Evolutionary conservation across 2,888 invertebrate species (phyloP), one percentile per base, ranked within the genome.

Genomic region (Drosophila neonasuta): DNA sequence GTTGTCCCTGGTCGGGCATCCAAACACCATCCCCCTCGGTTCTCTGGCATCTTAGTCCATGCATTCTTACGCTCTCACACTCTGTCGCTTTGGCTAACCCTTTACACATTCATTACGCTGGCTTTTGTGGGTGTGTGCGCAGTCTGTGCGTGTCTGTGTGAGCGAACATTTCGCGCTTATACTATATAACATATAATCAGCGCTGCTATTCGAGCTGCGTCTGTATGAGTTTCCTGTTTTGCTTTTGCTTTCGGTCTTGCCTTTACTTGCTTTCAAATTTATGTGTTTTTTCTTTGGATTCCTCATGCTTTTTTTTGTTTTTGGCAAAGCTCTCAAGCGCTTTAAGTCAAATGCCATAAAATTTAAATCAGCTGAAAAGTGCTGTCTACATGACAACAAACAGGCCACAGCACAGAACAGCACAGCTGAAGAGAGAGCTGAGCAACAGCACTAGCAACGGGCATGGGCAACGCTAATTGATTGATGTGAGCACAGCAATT

Each of bases 401-500:
- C 74, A 55, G 72, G 51, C 48, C 15, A 13, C 34, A 10, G 34
- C 10, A 34, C 13, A 17, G 17, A 5, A 13, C 32, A 10, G 34
- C 10, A 24, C 13, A 13, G 30, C 60, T n/a, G 39, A 24, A 24
- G 24, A 24, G 24, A 24, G 30, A 17, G 32, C 17, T 4, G 13
- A n/a, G 17, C 30, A 17, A 39, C 8, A 3, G 52, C 30, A 50
- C 9, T 2, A 11, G 3, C 41, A 17, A 41, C 8, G 39, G 39
- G 58, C 42, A 46, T 13, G 44, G 41, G 46, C 60, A 52, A 65
- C 69, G 74, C 86, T 82, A 86, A 82, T 82, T 82, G 81, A 86
- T 82, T 83, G 81, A 82, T 86, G 86, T 83, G 74, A 70, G 64
- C 80, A 83, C 67, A 86, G 86, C 86, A 82, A 82, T 82, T 81